Conservation (phyloP, 2,888 invertebrate species). For the Melieria omissa region DNA sequence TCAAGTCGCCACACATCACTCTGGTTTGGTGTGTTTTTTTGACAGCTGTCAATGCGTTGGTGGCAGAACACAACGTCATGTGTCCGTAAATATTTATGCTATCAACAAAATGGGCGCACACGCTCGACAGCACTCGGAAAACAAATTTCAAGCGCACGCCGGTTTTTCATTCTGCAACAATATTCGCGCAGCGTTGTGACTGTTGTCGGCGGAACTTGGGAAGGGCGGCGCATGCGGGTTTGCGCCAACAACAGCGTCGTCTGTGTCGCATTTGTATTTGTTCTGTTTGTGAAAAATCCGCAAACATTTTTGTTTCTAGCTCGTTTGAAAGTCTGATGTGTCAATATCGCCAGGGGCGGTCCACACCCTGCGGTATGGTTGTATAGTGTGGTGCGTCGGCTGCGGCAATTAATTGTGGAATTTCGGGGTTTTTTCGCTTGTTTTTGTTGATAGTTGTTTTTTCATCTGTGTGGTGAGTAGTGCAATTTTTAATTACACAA, state of each 20-base stretch:
- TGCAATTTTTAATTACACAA: too few relatives aligned
- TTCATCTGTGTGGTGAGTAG: too few relatives aligned
- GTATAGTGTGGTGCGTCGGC: background rate
- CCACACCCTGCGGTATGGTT: background rate
- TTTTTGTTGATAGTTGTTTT: too few relatives aligned
- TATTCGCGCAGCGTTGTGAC: background rate
- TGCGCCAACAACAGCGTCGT: background rate
- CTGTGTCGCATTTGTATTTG: background rate
- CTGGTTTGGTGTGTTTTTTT: constrained; percentile 27
- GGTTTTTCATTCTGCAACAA: too few relatives aligned
- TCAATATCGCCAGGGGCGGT: constrained; percentile 56
- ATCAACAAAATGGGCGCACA: constrained; percentile 55
- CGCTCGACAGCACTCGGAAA: constrained; percentile 55
- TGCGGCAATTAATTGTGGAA: constrained; percentile 60
- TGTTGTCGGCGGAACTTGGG: background rate
- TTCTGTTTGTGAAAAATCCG: background rate
- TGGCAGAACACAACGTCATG: too few relatives aligned
- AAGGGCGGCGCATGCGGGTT: background rate
- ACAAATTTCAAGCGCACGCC: constrained; percentile 42
- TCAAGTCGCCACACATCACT: background rate
- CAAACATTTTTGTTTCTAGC: constrained; percentile 52
- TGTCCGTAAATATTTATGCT: constrained; percentile 29
- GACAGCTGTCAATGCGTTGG: constrained; percentile 55
- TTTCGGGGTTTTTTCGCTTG: constrained; percentile 18
- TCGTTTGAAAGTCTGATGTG: constrained; percentile 57